A percentile compares a stretch with the other conserved stretches of the same genome.
Evolutionary conservation across 2,113 vertebrate genomes (phyloP).

Genomic region (Chamaetylas fuelleborni): DNA sequence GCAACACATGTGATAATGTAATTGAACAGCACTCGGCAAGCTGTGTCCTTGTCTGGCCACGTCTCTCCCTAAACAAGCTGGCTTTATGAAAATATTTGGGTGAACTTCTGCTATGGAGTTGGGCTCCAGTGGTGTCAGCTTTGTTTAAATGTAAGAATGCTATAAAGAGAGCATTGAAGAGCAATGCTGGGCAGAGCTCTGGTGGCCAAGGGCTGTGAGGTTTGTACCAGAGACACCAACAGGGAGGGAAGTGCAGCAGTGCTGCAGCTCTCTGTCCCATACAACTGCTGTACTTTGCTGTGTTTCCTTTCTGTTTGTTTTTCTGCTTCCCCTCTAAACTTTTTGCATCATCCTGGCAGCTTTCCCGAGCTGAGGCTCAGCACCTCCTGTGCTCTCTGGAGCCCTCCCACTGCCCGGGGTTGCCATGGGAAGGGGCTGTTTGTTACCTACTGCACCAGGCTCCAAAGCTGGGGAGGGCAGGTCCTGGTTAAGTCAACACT

Average conservation of each 20-base stretch:
- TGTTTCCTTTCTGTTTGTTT: slow-evolving; percentile 69
- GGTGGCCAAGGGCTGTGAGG: neutral
- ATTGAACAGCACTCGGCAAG: neutral
- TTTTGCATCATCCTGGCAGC: slow-evolving; percentile 69
- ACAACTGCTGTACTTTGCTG: neutral
- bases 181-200: neutral
- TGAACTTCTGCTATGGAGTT: neutral
- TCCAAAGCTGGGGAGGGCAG: neutral
- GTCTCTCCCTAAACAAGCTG: neutral
- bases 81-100: slow-evolving; percentile 48
- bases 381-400: neutral
- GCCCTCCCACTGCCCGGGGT: slow-evolving; percentile 16
- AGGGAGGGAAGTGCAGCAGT: neutral
- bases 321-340: slow-evolving; percentile 68
- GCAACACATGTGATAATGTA: neutral
- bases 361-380: slow-evolving; percentile 25
- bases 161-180: slow-evolving; percentile 39
- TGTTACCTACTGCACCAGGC: slow-evolving; percentile 4
- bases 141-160: neutral
- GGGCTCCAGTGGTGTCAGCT: neutral
- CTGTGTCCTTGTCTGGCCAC: slow-evolving; percentile 7
- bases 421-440: slow-evolving; percentile 67
- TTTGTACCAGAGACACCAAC: neutral
- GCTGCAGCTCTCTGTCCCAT: slow-evolving; percentile 4
- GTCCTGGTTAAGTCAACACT: slow-evolving; percentile 21